Base-by-base conservation (phyloP, 2,113 vertebrate genomes). In the Spea bombifrons region DNA sequence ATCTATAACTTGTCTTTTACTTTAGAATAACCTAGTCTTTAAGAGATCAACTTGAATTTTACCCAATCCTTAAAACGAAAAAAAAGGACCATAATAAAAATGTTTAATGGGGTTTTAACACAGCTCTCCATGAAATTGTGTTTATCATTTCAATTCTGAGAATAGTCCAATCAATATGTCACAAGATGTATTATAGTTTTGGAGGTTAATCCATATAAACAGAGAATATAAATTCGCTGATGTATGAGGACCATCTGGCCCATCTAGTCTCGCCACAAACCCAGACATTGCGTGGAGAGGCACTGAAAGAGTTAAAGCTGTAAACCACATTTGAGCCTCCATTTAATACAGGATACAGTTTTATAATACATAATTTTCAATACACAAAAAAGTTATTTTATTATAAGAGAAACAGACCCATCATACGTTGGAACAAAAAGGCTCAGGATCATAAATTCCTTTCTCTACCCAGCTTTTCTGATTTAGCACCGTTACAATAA, bases 321-420 rank as follows among this genome's bases (percentile, higher is more conserved):
- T 63, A 74, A 74, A 61, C 8, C 72, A 13, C 17, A 47, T 73
- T 59, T 71, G 76, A 78, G 66, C 70, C 48, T 7, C 3, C 55
- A 72, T 63, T 78, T 45, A 12, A 16, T 30, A 17, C 12, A 50
- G 10, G 16, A 59, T 30, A 7, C 53, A 30, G 59, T 63, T 50
- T 55, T 52, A 30, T 13, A 48, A 52, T 52, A 5, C 76, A 66
- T 52, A 47, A 12, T 3, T 44, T 53, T 47, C 5, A 17, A 64
- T 5, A 13, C 17, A 30, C 16, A 5, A 64, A 53, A 10, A 71
- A n/a, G 47, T 50, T 3, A 71, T 8, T n/a, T 43, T 71, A 30
- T 7, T 52, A 17, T 46, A 13, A 70, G 30, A 61, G 46, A 55
- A 71, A 5, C 10, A 8, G 69, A 43, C 16, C 16, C 53, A 53